Conservation (phyloP, 2,797 vertebrate genomes). For the Pitangus sulphuratus region DNA sequence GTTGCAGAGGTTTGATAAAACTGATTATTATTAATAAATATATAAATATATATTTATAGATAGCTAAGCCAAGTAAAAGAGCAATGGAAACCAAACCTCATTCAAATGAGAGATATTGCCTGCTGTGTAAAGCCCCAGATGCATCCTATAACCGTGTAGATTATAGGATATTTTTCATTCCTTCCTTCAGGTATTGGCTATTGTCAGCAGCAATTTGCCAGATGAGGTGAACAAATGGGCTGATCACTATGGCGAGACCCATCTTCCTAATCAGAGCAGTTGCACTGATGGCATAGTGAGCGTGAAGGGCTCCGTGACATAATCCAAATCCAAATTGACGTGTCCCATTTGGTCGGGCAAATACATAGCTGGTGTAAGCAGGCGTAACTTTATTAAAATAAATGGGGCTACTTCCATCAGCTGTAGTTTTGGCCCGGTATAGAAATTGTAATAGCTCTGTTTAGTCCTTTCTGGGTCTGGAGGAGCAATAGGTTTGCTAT, state of each 20-base stretch:
- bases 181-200: constrained; percentile 1
- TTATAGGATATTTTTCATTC: constrained; percentile 13
- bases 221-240: background rate
- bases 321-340: background rate
- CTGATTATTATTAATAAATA: background rate
- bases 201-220: constrained; percentile 8
- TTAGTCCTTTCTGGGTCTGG: background rate
- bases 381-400: background rate
- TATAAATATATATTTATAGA: no score
- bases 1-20: background rate
- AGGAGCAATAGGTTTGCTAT: background rate
- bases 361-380: background rate
- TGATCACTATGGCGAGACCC: background rate
- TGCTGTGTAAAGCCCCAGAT: background rate
- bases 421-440: background rate
- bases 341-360: background rate
- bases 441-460: background rate
- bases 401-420: background rate
- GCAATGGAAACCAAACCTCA: background rate
- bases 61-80: background rate
- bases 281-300: background rate
- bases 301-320: background rate
- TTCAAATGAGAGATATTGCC: background rate
- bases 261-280: background rate
- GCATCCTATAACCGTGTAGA: background rate